phyloP scores from a whole-genome alignment of 2,113 vertebrate species.

The Glaucomys volans region DNA sequence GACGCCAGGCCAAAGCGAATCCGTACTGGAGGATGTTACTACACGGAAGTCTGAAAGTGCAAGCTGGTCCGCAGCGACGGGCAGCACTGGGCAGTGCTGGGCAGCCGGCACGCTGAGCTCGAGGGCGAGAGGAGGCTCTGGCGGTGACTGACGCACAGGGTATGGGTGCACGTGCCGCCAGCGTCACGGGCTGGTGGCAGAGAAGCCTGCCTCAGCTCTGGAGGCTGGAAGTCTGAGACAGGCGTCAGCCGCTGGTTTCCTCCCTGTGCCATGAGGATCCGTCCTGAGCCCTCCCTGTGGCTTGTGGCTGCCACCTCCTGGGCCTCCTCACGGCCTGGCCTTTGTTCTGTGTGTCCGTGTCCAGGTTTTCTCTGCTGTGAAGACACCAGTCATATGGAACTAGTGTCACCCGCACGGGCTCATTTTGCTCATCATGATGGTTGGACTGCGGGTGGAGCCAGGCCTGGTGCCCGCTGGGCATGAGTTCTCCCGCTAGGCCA shows the following conservation, averaged over 20 bases:
- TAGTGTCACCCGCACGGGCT: background rate
- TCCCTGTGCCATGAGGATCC: background rate
- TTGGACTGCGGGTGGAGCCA: background rate
- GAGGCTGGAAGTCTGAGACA: background rate
- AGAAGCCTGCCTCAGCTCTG: background rate
- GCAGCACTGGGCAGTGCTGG: no score
- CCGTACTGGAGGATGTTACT: background rate
- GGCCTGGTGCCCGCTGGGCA: no score
- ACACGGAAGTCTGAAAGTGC: background rate
- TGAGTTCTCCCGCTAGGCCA: no score
- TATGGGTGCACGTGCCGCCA: no score
- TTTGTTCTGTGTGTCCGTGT: background rate
- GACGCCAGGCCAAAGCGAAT: background rate
- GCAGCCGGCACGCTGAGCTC: no score
- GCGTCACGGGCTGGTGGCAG: background rate
- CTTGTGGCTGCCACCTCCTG: fast-evolving
- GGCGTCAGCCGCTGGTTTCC: fast-evolving
- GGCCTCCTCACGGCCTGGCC: background rate
- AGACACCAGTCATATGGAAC: background rate
- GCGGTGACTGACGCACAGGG: no score
- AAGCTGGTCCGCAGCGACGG: no score
- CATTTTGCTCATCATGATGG: background rate
- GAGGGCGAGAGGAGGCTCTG: no score
- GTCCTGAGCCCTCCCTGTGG: background rate
- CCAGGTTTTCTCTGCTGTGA: background rate